phyloP scores from a whole-genome alignment of 2,888 invertebrate genomes.

The Xiphydria camelus region DNA sequence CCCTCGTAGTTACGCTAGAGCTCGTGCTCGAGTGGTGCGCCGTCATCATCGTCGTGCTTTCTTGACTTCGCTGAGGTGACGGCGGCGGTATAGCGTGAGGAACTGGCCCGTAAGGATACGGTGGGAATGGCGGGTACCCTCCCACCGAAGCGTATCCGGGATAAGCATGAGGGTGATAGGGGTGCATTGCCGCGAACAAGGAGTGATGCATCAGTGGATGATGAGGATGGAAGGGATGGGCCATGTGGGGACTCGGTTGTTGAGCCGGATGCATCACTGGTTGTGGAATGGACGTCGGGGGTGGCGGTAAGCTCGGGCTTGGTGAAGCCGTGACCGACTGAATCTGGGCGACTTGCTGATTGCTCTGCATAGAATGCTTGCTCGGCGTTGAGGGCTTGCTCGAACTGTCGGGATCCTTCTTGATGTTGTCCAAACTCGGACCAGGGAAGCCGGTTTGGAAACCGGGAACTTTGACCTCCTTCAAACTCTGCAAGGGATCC shows the following conservation, averaged over 20 bases:
- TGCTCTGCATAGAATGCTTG: constrained; percentile 43
- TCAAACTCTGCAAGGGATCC: constrained; percentile 77
- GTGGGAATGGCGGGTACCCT: constrained; percentile 56
- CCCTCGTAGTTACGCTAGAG: constrained; percentile 71
- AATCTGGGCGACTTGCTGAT: constrained; percentile 40
- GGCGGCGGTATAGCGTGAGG: constrained; percentile 74
- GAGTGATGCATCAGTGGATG: constrained; percentile 72
- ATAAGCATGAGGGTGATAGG: constrained; percentile 66
- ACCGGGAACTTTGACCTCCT: constrained; percentile 79
- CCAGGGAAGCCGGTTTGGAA: constrained; percentile 69
- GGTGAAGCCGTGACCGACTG: constrained; percentile 52
- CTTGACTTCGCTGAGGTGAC: constrained; percentile 59
- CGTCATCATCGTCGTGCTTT: constrained; percentile 70
- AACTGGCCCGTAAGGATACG: constrained; percentile 73
- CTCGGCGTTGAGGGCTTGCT: constrained; percentile 52
- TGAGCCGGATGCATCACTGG: constrained; percentile 77
- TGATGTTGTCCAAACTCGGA: constrained; percentile 72
- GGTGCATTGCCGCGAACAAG: constrained; percentile 70
- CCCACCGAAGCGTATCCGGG: constrained; percentile 56
- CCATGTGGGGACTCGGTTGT: constrained; percentile 69
- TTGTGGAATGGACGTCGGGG: constrained; percentile 69
- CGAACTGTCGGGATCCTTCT: constrained; percentile 70
- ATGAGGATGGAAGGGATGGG: constrained; percentile 75
- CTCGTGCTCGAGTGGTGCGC: constrained; percentile 69
- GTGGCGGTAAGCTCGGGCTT: constrained; percentile 60